Evolutionary conservation across 2,797 vertebrate species (phyloP).

Genomic region (Sarcoramphus papa): DNA sequence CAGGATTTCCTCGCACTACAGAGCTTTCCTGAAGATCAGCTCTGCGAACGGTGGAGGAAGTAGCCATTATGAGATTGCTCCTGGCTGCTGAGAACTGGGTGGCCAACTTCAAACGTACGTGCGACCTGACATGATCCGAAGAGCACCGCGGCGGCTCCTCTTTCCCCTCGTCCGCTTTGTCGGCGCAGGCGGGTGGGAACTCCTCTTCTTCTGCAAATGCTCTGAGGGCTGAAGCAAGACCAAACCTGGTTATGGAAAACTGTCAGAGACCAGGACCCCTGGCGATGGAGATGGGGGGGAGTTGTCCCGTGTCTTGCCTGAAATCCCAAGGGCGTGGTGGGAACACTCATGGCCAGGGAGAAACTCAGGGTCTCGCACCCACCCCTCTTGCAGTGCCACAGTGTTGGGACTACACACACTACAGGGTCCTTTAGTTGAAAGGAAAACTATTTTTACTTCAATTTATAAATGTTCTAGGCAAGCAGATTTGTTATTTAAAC

Average conservation of each 20-base stretch:
- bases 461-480: not conserved
- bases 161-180: not conserved
- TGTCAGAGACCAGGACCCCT: not conserved
- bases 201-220: not conserved
- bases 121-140: slow-evolving; percentile 50
- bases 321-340: not conserved
- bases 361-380: not conserved
- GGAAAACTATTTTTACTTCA: not conserved
- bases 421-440: not conserved
- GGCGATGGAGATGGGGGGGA: not conserved
- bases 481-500: not conserved
- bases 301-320: not conserved
- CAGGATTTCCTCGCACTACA: slow-evolving; percentile 56
- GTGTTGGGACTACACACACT: rapidly evolving
- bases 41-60: slow-evolving; percentile 13
- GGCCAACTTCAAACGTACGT: slow-evolving; percentile 37
- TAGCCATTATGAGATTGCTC: not conserved
- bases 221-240: not conserved
- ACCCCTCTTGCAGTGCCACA: not conserved
- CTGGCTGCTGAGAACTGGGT: not conserved
- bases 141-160: not conserved
- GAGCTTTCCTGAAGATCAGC: slow-evolving; percentile 58
- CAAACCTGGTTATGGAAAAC: not conserved
- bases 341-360: rapidly evolving
- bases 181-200: not conserved